A percentile compares a stretch with the other conserved stretches of the same genome.
Evolutionary conservation across 1,140 invertebrate genomes (phyloP).

Genomic region (Caenorhabditis brenneri): DNA sequence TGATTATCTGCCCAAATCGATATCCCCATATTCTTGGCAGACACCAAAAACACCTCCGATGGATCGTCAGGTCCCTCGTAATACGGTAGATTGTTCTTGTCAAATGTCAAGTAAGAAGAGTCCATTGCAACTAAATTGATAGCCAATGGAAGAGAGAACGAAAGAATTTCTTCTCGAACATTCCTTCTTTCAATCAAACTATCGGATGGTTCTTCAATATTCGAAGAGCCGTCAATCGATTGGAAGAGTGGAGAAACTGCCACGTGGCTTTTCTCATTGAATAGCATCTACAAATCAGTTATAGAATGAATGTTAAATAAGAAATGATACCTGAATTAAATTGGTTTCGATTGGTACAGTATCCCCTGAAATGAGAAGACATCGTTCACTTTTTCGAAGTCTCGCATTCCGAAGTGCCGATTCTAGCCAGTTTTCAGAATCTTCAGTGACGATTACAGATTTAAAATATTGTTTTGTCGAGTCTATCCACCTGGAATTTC

Average conservation of each 20-base stretch:
- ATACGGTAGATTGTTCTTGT: slow-evolving; percentile 75
- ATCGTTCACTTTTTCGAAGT: slow-evolving; percentile 5
- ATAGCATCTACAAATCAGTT: not conserved
- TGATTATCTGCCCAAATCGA: slow-evolving; percentile 65
- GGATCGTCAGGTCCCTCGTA: slow-evolving; percentile 72
- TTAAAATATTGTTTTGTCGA: slow-evolving; percentile 27
- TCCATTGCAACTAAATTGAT: slow-evolving; percentile 78
- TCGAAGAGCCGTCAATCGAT: not conserved
- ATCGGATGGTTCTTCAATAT: slow-evolving; percentile 35
- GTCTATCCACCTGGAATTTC: slow-evolving; percentile 38
- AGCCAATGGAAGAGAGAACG: slow-evolving; percentile 88
- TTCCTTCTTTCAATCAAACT: not conserved
- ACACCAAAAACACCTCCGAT: slow-evolving; percentile 80
- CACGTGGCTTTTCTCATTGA: slow-evolving; percentile 21
- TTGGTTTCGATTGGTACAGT: slow-evolving; percentile 6
- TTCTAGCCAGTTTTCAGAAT: slow-evolving; percentile 46
- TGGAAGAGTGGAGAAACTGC: slow-evolving; percentile 3
- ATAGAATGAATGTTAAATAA: not conserved
- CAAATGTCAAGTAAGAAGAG: slow-evolving; percentile 81
- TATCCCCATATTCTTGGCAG: slow-evolving; percentile 78
- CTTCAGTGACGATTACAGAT: slow-evolving; percentile 27
- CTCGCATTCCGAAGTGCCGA: slow-evolving; percentile 26
- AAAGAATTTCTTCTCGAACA: slow-evolving; percentile 79
- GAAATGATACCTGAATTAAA: slow-evolving; percentile 31
- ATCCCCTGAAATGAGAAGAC: slow-evolving; percentile 33